Evolutionary conservation across 2,888 invertebrate genomes (phyloP), one percentile per base, ranked within the genome.

Genomic region (Tetramorium bicarinatum): DNA sequence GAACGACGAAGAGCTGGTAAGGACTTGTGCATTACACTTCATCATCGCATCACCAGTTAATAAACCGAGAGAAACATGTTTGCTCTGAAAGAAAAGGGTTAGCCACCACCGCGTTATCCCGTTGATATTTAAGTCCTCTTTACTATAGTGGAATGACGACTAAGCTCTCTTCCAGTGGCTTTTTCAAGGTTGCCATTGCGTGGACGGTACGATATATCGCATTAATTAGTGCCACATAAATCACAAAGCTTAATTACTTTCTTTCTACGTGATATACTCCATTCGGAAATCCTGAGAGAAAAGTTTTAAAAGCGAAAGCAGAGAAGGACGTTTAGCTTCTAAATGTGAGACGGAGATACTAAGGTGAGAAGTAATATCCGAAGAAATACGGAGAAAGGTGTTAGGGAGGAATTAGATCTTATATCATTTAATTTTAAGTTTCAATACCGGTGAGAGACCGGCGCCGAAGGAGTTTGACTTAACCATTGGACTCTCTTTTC

Each of bases 1-100:
- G 80, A 99, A 99, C 94, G 99, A 99, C 95, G 99, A 99, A 95
- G 99, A 99, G 96, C 95, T 99, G 98, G 99, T 99, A 96, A 97
- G 98, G 80, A 89, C 79, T 90, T 86, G 84, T 81, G 87, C 61
- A 64, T 0, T 80, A 61, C 66, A 75, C 64, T 86, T 72, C 84
- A 86, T 88, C 87, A 86, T 86, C 84, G 85, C 62, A 86, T 85
- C 77, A 49, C 64, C 81, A 21, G 80, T 71, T 61, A 41, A 82
- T 52, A 34, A 61, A 54, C 56, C 61, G 56, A n/a, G 41, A 62
- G 59, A 83, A 67, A 61, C 64, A 49, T 25, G 59, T 13, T 69
- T 59, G 25, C n/a, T 25, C 21, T 69, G 7, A 34, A 59, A 59
- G 38, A 25, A 13, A 25, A 69, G 38, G 18, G 13, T 69, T 79